These are phyloP conservation scores for Amphipoea oculea DNA, from an alignment of 2,888 invertebrate species.

Conservation along the genomic window DNA sequence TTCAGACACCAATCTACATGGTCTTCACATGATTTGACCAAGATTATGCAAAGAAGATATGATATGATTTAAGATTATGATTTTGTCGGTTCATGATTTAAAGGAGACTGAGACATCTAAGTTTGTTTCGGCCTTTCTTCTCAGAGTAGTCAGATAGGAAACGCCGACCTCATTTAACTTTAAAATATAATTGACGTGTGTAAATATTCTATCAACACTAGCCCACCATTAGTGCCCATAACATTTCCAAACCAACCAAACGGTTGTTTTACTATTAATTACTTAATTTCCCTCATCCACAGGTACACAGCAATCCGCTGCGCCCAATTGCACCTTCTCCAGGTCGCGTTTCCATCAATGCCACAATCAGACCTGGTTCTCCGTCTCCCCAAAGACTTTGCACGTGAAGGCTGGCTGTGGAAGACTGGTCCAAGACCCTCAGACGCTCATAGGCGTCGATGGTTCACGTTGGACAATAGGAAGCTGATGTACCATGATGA, in stretches of 20 bases:
- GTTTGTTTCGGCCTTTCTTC: too few relatives aligned
- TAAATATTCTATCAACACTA: not conserved
- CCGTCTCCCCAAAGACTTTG: constrained; percentile 95
- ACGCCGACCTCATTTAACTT: too few relatives aligned
- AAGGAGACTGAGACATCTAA: too few relatives aligned
- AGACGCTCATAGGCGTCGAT: constrained; percentile 95
- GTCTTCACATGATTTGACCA: too few relatives aligned
- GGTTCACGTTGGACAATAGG: constrained; percentile 97
- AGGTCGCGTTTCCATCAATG: constrained; percentile 95
- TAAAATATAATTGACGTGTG: too few relatives aligned
- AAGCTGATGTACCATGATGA: constrained; percentile 98
- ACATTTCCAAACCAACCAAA: not conserved
- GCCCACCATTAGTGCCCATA: not conserved
- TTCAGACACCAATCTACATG: too few relatives aligned
- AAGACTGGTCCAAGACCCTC: constrained; percentile 96
- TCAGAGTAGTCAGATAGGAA: too few relatives aligned
- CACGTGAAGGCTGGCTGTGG: constrained; percentile 96
- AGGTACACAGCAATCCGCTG: constrained; percentile 95
- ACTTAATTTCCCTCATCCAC: constrained; percentile 19
- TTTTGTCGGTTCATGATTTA: too few relatives aligned
- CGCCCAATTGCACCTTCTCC: constrained; percentile 95
- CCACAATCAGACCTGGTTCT: constrained; percentile 93
- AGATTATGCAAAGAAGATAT: too few relatives aligned
- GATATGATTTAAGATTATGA: too few relatives aligned
- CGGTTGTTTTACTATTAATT: not conserved